These are phyloP conservation scores for Ctenosaura bakeri DNA, from an alignment of 2,797 vertebrate genomes.

Conservation along the genomic window DNA sequence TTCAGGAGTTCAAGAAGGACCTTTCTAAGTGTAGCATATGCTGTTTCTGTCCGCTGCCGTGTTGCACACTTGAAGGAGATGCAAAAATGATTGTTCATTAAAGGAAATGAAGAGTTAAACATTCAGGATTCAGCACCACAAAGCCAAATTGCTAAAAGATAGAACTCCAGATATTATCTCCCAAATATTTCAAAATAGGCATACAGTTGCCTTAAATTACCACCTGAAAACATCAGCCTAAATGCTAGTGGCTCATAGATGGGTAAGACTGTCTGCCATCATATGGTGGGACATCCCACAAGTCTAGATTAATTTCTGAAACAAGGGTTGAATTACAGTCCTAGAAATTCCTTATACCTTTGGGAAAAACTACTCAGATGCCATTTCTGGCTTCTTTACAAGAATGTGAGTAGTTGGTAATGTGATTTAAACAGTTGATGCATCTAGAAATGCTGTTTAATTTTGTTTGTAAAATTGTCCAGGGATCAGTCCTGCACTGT, in stretches of 20 bases:
- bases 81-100: neutral
- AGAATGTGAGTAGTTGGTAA: neutral
- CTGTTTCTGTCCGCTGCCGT: conserved; percentile 41
- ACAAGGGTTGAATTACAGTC: neutral
- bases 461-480: fast-evolving
- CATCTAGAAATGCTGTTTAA: neutral
- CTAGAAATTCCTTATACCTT: neutral
- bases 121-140: neutral
- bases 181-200: neutral
- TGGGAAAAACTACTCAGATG: neutral
- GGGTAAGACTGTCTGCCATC: neutral
- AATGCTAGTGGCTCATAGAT: conserved; percentile 26
- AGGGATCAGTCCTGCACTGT: neutral
- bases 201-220: neutral
- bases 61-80: neutral
- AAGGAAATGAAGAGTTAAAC: neutral
- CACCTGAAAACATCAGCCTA: conserved; percentile 31
- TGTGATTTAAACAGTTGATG: neutral
- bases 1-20: conserved; percentile 50
- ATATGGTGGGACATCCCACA: neutral
- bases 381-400: neutral
- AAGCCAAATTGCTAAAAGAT: neutral
- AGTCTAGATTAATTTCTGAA: conserved; percentile 39
- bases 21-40: conserved; percentile 45
- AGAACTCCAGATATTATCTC: neutral